Conservation (phyloP, 2,797 vertebrate species). For the Prionace glauca region DNA sequence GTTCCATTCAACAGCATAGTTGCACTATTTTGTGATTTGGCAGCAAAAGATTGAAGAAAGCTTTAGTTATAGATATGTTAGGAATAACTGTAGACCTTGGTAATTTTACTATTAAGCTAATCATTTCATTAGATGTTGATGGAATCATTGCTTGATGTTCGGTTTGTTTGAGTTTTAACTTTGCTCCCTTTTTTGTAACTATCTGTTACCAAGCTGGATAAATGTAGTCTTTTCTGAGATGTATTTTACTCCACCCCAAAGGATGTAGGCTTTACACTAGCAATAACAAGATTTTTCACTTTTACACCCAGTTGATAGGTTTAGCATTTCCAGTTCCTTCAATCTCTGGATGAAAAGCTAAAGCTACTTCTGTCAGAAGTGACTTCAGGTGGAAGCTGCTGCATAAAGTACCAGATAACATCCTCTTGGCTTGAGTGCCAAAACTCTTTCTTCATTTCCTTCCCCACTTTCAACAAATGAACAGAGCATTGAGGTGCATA, state of each 20-base stretch:
- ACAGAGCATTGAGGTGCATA: background rate
- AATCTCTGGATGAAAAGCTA: background rate
- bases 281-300: too few relatives aligned
- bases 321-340: background rate
- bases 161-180: background rate
- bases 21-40: background rate
- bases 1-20: background rate
- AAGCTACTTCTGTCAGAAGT: background rate
- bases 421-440: background rate
- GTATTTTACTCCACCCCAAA: background rate
- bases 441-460: background rate
- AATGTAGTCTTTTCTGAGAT: background rate
- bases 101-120: background rate
- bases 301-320: background rate
- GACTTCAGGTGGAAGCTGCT: too few relatives aligned
- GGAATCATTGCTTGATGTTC: background rate
- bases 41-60: too few relatives aligned
- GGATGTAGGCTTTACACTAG: background rate
- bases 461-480: too few relatives aligned
- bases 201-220: background rate
- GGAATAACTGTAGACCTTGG: background rate
- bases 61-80: background rate
- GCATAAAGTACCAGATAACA: background rate
- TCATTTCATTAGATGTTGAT: background rate
- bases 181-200: background rate